phyloP scores from a whole-genome alignment of 2,797 vertebrate species.

The Sebastes oblongus region DNA sequence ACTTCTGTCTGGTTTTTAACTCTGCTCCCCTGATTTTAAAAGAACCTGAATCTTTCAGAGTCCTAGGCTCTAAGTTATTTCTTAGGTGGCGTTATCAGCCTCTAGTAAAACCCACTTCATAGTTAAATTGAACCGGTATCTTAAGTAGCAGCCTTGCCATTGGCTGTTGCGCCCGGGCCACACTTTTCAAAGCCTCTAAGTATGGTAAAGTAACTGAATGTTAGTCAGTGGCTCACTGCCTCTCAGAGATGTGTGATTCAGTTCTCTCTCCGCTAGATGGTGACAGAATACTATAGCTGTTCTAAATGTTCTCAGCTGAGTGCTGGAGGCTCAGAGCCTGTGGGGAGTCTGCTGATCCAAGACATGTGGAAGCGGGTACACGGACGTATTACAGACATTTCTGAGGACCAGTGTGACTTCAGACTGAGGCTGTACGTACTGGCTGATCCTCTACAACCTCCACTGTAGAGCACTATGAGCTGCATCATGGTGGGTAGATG shows the following conservation, averaged over 20 bases:
- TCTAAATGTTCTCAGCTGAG: background rate
- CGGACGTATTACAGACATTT: background rate
- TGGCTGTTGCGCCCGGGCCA: background rate
- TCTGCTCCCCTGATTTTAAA: no score
- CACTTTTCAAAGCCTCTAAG: background rate
- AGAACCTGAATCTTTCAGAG: no score
- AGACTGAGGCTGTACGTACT: background rate
- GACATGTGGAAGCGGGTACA: background rate
- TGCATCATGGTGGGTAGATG: background rate
- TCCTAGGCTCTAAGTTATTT: no score
- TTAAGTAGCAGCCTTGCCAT: no score
- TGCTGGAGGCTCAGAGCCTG: background rate
- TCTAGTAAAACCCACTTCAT: no score
- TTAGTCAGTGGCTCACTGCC: no score
- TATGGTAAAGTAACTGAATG: background rate
- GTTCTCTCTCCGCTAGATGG: constrained; percentile 52
- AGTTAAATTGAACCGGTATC: no score
- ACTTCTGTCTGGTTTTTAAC: no score
- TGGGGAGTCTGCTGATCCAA: background rate
- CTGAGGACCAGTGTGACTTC: background rate
- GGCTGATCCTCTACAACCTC: background rate
- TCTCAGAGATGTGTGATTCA: background rate
- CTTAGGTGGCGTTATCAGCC: no score
- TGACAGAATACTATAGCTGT: background rate
- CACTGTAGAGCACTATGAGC: background rate